Conservation (phyloP, 2,797 vertebrate species). For the Malurus splendens region DNA sequence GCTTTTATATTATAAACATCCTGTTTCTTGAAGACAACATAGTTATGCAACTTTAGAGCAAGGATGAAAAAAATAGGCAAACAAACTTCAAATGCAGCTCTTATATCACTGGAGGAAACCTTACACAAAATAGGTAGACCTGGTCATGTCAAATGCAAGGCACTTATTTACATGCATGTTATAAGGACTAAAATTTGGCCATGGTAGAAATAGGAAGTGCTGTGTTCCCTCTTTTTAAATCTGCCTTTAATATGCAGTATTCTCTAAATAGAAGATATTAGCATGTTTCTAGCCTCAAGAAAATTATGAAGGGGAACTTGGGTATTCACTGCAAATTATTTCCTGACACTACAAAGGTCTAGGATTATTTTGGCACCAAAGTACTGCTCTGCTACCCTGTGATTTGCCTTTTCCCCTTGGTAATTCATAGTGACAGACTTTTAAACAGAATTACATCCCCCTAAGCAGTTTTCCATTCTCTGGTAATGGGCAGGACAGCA, state of each 20-base stretch:
- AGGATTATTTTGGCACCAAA: slow-evolving; percentile 13
- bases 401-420: neutral
- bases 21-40: neutral
- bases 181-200: neutral
- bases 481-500: neutral
- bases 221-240: neutral
- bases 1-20: neutral
- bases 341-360: neutral
- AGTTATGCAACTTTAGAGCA: neutral
- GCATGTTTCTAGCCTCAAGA: slow-evolving; percentile 9
- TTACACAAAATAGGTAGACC: neutral
- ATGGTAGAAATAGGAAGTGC: neutral
- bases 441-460: slow-evolving; percentile 51
- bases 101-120: neutral
- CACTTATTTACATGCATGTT: neutral
- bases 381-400: neutral
- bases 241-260: neutral
- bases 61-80: neutral
- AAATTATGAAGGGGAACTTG: neutral
- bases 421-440: slow-evolving; percentile 49
- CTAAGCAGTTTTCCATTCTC: neutral
- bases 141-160: neutral
- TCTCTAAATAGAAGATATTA: slow-evolving; percentile 8
- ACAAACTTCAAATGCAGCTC: neutral
- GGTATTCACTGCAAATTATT: slow-evolving; percentile 37